These are phyloP conservation scores for Aphis gossypii DNA, from an alignment of 1,140 invertebrate species.

Conservation along the genomic window DNA sequence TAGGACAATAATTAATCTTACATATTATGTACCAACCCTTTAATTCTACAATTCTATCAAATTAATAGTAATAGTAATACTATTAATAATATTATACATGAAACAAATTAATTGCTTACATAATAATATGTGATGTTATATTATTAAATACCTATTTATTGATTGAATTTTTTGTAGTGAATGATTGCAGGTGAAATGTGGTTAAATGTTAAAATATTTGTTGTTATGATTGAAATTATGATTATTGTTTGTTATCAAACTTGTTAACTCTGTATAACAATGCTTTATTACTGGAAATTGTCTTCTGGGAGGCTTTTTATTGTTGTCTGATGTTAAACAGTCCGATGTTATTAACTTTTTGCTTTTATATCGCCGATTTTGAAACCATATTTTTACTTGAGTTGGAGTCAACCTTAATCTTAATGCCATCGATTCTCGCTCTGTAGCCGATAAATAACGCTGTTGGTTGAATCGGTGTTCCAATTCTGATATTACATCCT, in stretches of 20 bases:
- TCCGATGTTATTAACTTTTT: slow-evolving; percentile 63
- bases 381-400: slow-evolving; percentile 71
- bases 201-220: slow-evolving; percentile 34
- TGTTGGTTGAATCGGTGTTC: slow-evolving; percentile 74
- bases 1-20: background rate
- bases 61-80: background rate
- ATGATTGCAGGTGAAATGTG: background rate
- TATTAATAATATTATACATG: background rate
- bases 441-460: slow-evolving; percentile 74
- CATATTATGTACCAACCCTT: background rate
- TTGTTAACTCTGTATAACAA: background rate
- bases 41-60: background rate
- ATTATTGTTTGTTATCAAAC: slow-evolving; percentile 13
- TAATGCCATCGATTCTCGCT: slow-evolving; percentile 72
- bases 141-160: background rate
- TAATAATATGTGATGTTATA: too few species aligned
- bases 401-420: slow-evolving; percentile 67
- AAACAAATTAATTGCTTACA: background rate
- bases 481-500: slow-evolving; percentile 81
- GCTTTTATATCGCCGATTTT: slow-evolving; percentile 74
- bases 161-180: background rate
- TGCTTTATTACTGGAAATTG: slow-evolving; percentile 45
- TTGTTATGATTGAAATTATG: slow-evolving; percentile 23
- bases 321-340: background rate
- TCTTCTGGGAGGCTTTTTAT: slow-evolving; percentile 40